Evolutionary conservation across 2,113 vertebrate genomes (phyloP).

Genomic region (Salminus brasiliensis): DNA sequence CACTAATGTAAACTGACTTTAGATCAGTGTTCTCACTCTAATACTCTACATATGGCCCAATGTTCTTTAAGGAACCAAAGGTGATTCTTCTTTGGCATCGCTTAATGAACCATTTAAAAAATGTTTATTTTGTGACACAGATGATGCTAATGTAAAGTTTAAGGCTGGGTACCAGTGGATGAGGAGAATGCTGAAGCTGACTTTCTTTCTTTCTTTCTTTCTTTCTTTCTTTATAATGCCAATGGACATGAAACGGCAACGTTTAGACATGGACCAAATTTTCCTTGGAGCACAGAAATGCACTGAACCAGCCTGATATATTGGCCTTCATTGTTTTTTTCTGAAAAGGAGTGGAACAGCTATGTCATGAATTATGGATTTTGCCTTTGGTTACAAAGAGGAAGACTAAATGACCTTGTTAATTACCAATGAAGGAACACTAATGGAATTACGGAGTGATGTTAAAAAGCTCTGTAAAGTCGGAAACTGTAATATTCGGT

Average conservation of each 20-base stretch:
- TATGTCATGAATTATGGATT: not conserved
- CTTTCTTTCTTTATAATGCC: not conserved
- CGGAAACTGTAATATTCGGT: not conserved
- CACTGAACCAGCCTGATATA: not conserved
- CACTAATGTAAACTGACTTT: no score
- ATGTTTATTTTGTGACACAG: no score
- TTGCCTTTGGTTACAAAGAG: not conserved
- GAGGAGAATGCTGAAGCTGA: not conserved
- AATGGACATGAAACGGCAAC: not conserved
- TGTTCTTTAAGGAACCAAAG: no score
- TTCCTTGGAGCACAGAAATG: not conserved
- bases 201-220: not conserved
- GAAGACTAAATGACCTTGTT: constrained; percentile 10
- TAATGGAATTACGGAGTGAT: constrained; percentile 15
- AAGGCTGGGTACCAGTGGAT: constrained; percentile 1
- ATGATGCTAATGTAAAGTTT: not conserved
- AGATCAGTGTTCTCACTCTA: no score
- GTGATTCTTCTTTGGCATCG: no score
- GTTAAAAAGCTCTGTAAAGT: not conserved
- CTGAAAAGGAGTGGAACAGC: not conserved
- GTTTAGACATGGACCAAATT: not conserved
- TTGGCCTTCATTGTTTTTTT: constrained; percentile 3
- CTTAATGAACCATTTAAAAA: no score
- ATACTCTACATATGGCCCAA: no score
- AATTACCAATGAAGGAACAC: constrained; percentile 14